phyloP scores from a whole-genome alignment of 2,888 invertebrate species.

The Incurvaria masculella region DNA sequence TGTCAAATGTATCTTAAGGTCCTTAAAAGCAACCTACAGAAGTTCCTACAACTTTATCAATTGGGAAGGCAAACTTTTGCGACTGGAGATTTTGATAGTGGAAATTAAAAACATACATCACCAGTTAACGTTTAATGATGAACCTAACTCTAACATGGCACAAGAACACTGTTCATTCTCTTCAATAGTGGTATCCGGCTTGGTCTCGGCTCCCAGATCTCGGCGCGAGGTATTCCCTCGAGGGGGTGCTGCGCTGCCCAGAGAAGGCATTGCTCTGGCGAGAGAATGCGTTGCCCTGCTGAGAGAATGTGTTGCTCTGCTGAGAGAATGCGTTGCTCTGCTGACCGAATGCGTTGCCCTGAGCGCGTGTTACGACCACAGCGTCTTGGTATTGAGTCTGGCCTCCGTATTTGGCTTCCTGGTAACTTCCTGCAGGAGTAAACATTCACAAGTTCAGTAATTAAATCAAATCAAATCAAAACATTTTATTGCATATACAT shows the following conservation, averaged over 20 bases:
- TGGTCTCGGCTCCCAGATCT: conserved; percentile 20
- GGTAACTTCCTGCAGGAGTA: conserved; percentile 41
- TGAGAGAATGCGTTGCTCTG: background rate
- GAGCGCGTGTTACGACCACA: conserved; percentile 28
- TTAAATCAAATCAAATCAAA: conserved; percentile 5
- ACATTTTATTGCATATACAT: too few relatives aligned
- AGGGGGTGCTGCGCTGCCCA: conserved; percentile 17
- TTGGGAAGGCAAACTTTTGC: too few relatives aligned
- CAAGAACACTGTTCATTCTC: background rate
- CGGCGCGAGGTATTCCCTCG: conserved; percentile 24
- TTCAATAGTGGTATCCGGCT: conserved; percentile 25
- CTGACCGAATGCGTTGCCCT: conserved; percentile 1
- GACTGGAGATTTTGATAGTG: too few relatives aligned
- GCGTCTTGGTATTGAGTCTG: conserved; percentile 15
- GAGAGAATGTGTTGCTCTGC: background rate
- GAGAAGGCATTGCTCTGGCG: background rate
- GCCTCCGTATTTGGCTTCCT: conserved; percentile 28
- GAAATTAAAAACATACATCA: too few relatives aligned
- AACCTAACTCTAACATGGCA: background rate
- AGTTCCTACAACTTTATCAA: too few relatives aligned
- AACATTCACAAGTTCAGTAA: too few relatives aligned
- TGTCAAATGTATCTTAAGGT: too few relatives aligned
- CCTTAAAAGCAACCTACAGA: too few relatives aligned
- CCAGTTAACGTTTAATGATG: background rate
- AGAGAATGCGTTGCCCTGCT: background rate